Conservation (phyloP, 2,888 invertebrate genomes). For the Crematogaster levior region DNA sequence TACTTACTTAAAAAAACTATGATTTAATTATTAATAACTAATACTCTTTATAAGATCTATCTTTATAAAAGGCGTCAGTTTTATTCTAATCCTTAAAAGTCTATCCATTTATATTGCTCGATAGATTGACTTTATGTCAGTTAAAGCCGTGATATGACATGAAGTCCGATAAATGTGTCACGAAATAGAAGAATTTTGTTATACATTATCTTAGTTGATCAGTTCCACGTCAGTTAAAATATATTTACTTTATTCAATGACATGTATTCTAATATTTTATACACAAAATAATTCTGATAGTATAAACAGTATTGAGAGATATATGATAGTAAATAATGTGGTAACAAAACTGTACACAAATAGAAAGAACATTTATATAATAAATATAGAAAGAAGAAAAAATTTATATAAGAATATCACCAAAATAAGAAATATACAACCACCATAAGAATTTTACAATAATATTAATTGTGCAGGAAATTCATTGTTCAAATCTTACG, state of each 20-base stretch:
- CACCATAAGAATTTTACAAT: background rate
- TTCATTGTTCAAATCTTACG: background rate
- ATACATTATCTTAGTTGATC: background rate
- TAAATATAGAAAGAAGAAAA: too few species aligned
- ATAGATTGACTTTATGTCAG: background rate
- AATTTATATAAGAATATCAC: too few species aligned
- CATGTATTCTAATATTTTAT: background rate
- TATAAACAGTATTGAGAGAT: too few species aligned
- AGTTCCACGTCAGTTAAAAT: background rate
- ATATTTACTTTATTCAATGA: background rate
- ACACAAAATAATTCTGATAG: background rate
- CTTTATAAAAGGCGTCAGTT: too few species aligned
- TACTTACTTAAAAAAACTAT: too few species aligned
- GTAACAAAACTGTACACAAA: background rate
- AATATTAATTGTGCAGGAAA: background rate
- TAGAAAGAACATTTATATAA: too few species aligned
- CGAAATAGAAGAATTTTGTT: background rate
- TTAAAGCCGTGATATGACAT: background rate
- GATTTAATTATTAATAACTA: too few species aligned
- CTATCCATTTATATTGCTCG: background rate
- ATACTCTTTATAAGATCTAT: too few species aligned
- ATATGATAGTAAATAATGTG: too few species aligned
- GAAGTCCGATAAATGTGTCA: background rate
- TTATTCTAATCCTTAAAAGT: too few species aligned
- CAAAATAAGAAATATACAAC: too few species aligned